Evolutionary conservation across 1,140 invertebrate genomes (phyloP).

Genomic region (Himalopsyche phryganea): DNA sequence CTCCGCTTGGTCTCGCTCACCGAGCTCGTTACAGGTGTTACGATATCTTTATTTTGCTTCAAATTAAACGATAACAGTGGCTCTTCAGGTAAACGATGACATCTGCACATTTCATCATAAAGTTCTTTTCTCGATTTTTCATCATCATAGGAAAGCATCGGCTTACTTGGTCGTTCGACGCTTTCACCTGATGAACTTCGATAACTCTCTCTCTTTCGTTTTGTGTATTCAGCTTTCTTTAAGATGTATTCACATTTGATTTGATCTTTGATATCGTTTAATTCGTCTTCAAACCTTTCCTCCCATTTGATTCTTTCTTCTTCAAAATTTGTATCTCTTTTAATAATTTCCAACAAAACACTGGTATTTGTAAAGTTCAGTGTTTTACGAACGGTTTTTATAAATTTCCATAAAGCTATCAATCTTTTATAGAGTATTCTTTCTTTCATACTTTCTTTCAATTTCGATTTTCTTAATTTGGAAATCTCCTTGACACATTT

Average conservation of each 20-base stretch:
- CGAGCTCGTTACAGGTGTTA: constrained; percentile 8
- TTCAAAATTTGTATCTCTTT: constrained; percentile 16
- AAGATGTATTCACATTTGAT: constrained; percentile 28
- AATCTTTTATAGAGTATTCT: constrained; percentile 22
- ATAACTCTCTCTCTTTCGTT: constrained; percentile 13
- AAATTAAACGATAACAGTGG: constrained; percentile 24
- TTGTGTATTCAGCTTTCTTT: constrained; percentile 19
- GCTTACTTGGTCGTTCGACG: constrained; percentile 13
- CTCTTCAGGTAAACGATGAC: constrained; percentile 23
- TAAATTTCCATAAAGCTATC: constrained; percentile 24
- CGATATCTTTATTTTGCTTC: background rate
- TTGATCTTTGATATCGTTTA: constrained; percentile 22
- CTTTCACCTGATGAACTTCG: constrained; percentile 3
- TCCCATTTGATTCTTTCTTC: constrained; percentile 25
- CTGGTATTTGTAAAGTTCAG: constrained; percentile 12
- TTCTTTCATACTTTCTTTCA: constrained; percentile 12
- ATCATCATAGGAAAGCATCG: constrained; percentile 27
- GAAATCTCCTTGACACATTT: constrained; percentile 26
- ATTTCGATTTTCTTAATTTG: constrained; percentile 19
- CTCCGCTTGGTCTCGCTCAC: constrained; percentile 17
- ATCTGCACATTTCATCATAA: constrained; percentile 17
- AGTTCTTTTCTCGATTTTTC: constrained; percentile 20
- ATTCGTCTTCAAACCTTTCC: constrained; percentile 21
- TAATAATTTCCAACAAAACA: constrained; percentile 23
- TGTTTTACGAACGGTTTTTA: constrained; percentile 27